phyloP scores from a whole-genome alignment of 2,113 vertebrate genomes.

The Aphyosemion australe region DNA sequence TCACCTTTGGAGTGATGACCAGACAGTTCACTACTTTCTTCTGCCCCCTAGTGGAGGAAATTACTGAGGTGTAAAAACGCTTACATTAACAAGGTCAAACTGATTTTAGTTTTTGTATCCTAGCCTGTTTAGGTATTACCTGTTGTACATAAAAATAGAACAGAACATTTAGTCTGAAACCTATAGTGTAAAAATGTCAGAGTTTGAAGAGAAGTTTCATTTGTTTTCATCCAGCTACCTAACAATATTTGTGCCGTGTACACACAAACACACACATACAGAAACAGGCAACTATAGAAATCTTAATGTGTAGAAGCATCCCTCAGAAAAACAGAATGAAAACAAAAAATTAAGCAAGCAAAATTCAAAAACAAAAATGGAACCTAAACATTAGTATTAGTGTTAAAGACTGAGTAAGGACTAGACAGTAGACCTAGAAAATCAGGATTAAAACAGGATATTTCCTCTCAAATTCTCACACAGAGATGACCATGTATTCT shows the following conservation, averaged over 20 bases:
- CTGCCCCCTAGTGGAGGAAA: constrained; percentile 1
- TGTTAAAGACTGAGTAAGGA: not conserved
- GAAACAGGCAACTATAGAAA: no score
- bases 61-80: not conserved
- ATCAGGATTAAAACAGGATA: not conserved
- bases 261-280: no score
- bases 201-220: no score
- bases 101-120: no score
- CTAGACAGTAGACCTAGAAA: constrained; percentile 23
- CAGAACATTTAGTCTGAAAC: not conserved
- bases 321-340: no score
- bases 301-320: no score
- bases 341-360: no score
- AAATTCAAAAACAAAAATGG: not conserved
- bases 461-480: constrained; percentile 26
- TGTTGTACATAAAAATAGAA: no score
- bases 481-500: constrained; percentile 24
- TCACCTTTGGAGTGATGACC: not conserved
- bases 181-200: no score
- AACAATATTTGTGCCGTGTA: no score
- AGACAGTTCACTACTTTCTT: not conserved
- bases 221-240: no score
- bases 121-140: no score
- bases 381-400: not conserved
- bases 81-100: not conserved